Conservation (phyloP, 1,140 invertebrate genomes). For the Brachionus koreanus region DNA sequence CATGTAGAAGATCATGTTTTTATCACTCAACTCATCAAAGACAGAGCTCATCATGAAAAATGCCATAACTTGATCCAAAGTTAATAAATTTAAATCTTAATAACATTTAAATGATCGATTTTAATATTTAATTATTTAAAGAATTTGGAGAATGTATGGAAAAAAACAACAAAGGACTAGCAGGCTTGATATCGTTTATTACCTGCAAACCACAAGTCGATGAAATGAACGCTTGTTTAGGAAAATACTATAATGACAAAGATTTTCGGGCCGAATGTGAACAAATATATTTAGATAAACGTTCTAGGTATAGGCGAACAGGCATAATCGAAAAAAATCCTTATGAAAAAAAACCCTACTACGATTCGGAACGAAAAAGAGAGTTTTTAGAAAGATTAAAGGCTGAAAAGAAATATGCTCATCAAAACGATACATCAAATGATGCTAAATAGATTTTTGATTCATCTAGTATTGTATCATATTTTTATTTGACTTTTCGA, state of each 20-base stretch:
- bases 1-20: slow-evolving; percentile 77
- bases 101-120: not conserved
- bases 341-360: slow-evolving; percentile 39
- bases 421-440: not conserved
- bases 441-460: not conserved
- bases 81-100: too few species aligned
- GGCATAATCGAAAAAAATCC: slow-evolving; percentile 21
- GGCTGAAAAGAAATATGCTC: not conserved
- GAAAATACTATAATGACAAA: slow-evolving; percentile 21
- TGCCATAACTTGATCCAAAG: slow-evolving; percentile 22
- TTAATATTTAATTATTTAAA: not conserved
- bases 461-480: not conserved
- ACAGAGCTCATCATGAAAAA: slow-evolving; percentile 42
- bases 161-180: not conserved
- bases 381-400: slow-evolving; percentile 4
- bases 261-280: slow-evolving; percentile 40
- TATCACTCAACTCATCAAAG: slow-evolving; percentile 67
- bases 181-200: not conserved
- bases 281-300: slow-evolving; percentile 29
- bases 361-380: slow-evolving; percentile 15
- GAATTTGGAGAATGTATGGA: slow-evolving; percentile 43
- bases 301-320: slow-evolving; percentile 2
- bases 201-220: slow-evolving; percentile 16
- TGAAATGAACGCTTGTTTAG: slow-evolving; percentile 35
- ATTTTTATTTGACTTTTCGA: not conserved